Evolutionary conservation across 2,113 vertebrate species (phyloP), one percentile per base, ranked within the genome.

Genomic region (Cephalopholis sonnerati): DNA sequence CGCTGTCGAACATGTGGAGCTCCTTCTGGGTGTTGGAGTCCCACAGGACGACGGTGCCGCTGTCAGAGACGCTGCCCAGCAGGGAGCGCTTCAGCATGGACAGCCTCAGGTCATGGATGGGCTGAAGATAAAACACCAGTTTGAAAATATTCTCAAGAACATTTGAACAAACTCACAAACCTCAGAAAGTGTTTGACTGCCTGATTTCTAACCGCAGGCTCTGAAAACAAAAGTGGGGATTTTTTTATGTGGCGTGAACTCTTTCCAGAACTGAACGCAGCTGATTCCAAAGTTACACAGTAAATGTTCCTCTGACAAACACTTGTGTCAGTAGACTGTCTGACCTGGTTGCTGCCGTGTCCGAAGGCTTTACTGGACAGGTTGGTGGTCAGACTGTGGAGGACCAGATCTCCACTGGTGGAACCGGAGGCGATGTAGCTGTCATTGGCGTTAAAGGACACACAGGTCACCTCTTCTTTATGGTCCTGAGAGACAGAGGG

Each of bases 331-430:
- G 32, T 36, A 15, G 50, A 32, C 1, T 1, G 8, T n/a, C 90
- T 67, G 85, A 99, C 98, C 97, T 99, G 97, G 83, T 90, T 95
- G 93, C 91, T 94, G 50, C 97, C 97, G 55, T 97, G 95, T n/a
- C 98, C 97, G 82, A 99, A 99, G 17, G 98, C 95, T 86, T 96
- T 95, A 90, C 96, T 96, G 79, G 98, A 98, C 69, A 97, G 92
- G 93, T 99, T 99, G 78, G 97, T 99, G 77, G 97, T 97, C 85
- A 99, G 88, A 73, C 97, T 98, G 92, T 99, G 96, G 24, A 99
- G 93, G 83, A 99, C 96, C 83, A 99, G 96, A 81, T 99, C 98
- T 51, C 98, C 98, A 66, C 97, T 98, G 91, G 96, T 91, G 86
- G 98, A 99, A 24, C 98, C 98, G 13, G 98, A 99, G 48, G 96